Conservation (phyloP, 2,113 vertebrate genomes). For the Alouatta palliata region DNA sequence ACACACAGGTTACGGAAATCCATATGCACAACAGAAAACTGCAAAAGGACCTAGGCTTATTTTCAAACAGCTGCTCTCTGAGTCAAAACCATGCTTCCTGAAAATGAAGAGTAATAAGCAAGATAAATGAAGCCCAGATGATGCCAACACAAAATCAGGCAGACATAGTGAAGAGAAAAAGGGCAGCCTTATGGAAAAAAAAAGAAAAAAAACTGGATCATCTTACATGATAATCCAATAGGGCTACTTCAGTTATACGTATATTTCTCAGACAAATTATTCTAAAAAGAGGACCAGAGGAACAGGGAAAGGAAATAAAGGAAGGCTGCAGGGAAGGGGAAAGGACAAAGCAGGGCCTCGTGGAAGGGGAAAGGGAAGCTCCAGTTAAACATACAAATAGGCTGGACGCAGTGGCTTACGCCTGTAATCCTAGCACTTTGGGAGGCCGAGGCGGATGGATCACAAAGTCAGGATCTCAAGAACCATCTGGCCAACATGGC, state of each 20-base stretch:
- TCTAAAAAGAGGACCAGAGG: background rate
- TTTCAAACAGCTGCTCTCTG: constrained; percentile 70
- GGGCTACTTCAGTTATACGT: background rate
- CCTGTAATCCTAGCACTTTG: no score
- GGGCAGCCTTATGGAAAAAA: background rate
- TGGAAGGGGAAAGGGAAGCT: background rate
- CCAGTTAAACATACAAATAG: background rate
- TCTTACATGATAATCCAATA: background rate
- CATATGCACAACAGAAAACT: constrained; percentile 78
- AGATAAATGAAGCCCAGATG: background rate
- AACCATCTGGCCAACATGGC: no score
- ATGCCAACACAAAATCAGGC: background rate
- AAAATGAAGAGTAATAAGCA: background rate
- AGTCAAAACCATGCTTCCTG: constrained; percentile 65
- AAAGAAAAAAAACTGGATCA: background rate
- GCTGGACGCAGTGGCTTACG: no score
- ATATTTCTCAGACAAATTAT: constrained; percentile 34
- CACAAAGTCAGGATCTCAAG: no score
- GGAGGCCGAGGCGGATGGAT: no score
- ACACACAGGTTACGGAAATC: constrained; percentile 61
- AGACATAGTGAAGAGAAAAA: background rate
- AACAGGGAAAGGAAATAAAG: background rate
- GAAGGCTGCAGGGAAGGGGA: background rate
- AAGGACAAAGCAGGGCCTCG: background rate
- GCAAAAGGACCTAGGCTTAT: constrained; percentile 77